Evolutionary conservation across 2,113 vertebrate genomes (phyloP).

Genomic region (Meles meles): DNA sequence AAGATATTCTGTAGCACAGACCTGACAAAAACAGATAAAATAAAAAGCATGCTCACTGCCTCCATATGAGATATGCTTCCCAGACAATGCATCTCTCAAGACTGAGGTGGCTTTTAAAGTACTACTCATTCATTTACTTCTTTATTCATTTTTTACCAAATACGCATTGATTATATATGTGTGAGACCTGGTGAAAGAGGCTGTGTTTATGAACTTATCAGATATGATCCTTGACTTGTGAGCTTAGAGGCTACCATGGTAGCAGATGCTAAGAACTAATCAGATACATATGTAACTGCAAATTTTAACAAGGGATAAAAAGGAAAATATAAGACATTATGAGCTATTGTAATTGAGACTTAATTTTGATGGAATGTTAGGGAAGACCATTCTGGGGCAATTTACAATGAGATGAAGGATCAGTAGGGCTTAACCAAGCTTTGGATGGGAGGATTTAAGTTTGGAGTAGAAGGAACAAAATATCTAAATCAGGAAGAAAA

Average conservation of each 20-base stretch:
- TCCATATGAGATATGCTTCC: background rate
- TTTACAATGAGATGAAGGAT: background rate
- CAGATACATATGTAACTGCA: background rate
- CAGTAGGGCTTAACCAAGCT: background rate
- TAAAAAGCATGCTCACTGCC: background rate
- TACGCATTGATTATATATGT: background rate
- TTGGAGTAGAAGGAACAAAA: background rate
- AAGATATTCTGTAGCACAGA: conserved; percentile 18
- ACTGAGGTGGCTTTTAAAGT: background rate
- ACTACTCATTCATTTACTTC: background rate
- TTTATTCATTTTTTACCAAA: conserved; percentile 21
- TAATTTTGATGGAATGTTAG: background rate
- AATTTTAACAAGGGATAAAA: background rate
- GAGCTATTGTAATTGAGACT: background rate
- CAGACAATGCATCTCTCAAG: background rate
- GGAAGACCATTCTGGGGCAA: background rate
- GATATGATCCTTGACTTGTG: background rate
- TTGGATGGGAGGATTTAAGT: background rate
- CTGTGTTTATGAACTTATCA: background rate
- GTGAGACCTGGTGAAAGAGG: rapidly evolving
- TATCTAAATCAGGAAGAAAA: background rate
- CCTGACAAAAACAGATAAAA: conserved; percentile 57
- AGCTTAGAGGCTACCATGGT: background rate
- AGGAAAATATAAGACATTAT: background rate
- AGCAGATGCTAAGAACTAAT: background rate